Percentiles rank a stretch among this genome's conserved stretches.
Evolutionary conservation across 2,797 vertebrate genomes (phyloP).

Genomic region (Scyliorhinus canicula): DNA sequence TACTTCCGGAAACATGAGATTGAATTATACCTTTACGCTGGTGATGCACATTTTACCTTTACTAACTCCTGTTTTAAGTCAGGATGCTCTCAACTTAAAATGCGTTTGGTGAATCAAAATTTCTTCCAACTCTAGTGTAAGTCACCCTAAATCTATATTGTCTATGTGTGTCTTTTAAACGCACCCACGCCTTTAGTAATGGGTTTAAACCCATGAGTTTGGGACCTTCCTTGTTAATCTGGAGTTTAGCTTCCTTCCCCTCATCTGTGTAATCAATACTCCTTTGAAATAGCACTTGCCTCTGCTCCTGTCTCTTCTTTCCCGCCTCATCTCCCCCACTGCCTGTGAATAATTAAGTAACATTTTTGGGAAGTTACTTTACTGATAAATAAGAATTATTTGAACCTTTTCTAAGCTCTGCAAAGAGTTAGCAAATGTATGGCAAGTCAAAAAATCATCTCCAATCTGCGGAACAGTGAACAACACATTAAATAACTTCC

Average conservation of each 20-base stretch:
- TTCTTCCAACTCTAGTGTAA: neutral
- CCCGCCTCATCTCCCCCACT: neutral
- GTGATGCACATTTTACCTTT: neutral
- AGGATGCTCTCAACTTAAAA: neutral
- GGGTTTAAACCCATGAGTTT: neutral
- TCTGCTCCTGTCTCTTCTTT: neutral
- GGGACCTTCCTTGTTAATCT: neutral
- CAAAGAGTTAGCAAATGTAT: too few species aligned
- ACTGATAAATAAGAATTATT: too few species aligned
- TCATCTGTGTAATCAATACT: neutral
- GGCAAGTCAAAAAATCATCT: too few species aligned
- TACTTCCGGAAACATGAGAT: neutral
- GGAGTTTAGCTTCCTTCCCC: neutral
- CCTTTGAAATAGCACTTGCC: neutral
- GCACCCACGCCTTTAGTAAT: neutral
- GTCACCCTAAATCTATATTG: neutral
- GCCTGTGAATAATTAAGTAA: too few species aligned
- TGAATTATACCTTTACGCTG: neutral
- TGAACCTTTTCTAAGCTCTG: too few species aligned
- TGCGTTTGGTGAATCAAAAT: neutral
- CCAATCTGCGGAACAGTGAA: too few species aligned
- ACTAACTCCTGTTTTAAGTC: neutral
- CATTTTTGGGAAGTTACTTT: too few species aligned
- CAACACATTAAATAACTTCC: too few species aligned
- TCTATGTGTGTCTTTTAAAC: neutral